These are phyloP conservation scores for Agriotes lineatus DNA, from an alignment of 2,888 invertebrate genomes.

Conservation along the genomic window DNA sequence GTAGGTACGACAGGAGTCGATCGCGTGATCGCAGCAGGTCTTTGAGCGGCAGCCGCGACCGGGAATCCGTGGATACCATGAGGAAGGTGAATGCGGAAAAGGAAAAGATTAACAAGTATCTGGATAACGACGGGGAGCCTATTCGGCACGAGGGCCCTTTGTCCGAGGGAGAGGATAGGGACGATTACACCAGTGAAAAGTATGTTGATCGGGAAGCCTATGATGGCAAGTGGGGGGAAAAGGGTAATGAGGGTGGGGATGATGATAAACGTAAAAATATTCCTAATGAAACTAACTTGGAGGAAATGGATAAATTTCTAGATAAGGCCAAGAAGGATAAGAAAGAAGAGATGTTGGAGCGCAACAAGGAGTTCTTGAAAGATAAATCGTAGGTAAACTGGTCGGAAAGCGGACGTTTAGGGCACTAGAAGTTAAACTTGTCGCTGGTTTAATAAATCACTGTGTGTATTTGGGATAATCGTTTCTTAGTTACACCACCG, in stretches of 20 bases:
- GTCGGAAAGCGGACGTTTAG: neutral
- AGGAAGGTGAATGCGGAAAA: slow-evolving; percentile 69
- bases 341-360: slow-evolving; percentile 70
- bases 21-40: slow-evolving; percentile 64
- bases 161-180: slow-evolving; percentile 72
- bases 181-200: slow-evolving; percentile 65
- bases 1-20: slow-evolving; percentile 73
- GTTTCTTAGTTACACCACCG: neutral
- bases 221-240: slow-evolving; percentile 77
- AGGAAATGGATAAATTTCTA: slow-evolving; percentile 71
- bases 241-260: slow-evolving; percentile 54
- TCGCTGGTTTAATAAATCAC: neutral
- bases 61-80: slow-evolving; percentile 66
- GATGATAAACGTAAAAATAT: slow-evolving; percentile 52
- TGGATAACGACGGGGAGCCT: slow-evolving; percentile 63
- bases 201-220: slow-evolving; percentile 75
- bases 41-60: slow-evolving; percentile 69
- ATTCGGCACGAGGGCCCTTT: slow-evolving; percentile 70
- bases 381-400: slow-evolving; percentile 49
- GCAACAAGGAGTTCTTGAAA: slow-evolving; percentile 68
- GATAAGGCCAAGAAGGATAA: slow-evolving; percentile 71
- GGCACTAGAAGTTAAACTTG: neutral
- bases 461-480: neutral
- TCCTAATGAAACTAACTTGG: slow-evolving; percentile 64
- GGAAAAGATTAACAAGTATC: slow-evolving; percentile 72